Evolutionary conservation across 2,113 vertebrate species (phyloP).

Genomic region (Vulpes vulpes): DNA sequence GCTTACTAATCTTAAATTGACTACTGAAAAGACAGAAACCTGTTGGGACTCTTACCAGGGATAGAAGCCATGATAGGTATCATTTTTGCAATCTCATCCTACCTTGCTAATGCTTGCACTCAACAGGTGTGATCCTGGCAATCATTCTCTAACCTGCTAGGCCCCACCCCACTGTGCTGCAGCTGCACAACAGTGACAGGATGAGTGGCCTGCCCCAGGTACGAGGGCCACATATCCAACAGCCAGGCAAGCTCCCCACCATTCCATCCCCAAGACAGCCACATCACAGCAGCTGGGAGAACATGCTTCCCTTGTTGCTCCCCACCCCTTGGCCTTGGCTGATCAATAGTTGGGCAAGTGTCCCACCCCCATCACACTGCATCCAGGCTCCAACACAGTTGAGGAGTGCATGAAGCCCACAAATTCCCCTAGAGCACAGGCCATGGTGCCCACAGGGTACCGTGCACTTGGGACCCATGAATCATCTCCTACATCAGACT

Average conservation of each 20-base stretch:
- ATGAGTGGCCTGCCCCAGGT: neutral
- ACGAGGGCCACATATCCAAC: neutral
- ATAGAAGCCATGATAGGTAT: neutral
- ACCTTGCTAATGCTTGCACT: neutral
- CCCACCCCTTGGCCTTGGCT: rapidly evolving
- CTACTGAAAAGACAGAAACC: neutral
- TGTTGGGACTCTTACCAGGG: neutral
- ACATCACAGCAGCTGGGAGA: neutral
- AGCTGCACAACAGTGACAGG: neutral
- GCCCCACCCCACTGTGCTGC: neutral
- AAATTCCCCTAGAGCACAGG: neutral
- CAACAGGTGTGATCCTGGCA: neutral
- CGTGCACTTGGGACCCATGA: neutral
- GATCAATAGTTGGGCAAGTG: neutral
- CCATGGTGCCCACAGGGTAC: neutral
- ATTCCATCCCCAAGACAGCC: neutral
- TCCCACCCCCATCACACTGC: neutral
- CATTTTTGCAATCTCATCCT: neutral
- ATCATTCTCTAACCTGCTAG: neutral
- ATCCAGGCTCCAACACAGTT: neutral
- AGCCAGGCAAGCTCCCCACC: neutral
- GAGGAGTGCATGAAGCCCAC: neutral
- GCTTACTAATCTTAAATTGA: neutral
- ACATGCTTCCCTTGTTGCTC: neutral
- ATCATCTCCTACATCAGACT: neutral